Percentiles rank a stretch among this genome's conserved stretches.
phyloP scores from a whole-genome alignment of 2,888 invertebrate genomes.

The Drosophila koepferae region DNA sequence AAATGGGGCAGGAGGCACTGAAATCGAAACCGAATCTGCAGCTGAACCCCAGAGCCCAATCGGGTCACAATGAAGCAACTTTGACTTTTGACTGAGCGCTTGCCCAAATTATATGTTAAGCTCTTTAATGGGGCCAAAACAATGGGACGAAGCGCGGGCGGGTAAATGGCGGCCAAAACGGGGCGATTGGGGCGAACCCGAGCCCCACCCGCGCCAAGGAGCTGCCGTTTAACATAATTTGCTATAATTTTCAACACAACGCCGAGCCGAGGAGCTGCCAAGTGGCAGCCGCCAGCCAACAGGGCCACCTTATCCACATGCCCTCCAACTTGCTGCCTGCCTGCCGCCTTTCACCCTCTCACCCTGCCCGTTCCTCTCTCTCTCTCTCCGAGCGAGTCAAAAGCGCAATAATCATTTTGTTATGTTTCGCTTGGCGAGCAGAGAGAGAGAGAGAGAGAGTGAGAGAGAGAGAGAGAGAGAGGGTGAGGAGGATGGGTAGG shows the following conservation, averaged over 20 bases:
- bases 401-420: conserved; percentile 78
- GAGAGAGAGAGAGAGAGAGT: not conserved
- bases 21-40: conserved; percentile 5
- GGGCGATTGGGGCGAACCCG: conserved; percentile 54
- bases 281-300: conserved; percentile 46
- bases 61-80: conserved; percentile 55
- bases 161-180: conserved; percentile 26
- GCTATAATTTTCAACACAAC: conserved; percentile 83
- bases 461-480: not conserved
- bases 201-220: conserved; percentile 58
- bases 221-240: conserved; percentile 85
- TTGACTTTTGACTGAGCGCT: conserved; percentile 65
- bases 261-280: conserved; percentile 58
- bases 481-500: not conserved
- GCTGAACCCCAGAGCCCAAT: conserved; percentile 11
- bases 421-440: conserved; percentile 46
- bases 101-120: conserved; percentile 65
- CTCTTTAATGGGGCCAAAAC: conserved; percentile 62
- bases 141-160: conserved; percentile 19
- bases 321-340: not conserved
- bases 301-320: conserved; percentile 13
- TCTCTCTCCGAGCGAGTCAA: conserved; percentile 31
- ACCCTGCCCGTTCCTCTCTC: not conserved
- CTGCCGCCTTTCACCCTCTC: too few relatives aligned
- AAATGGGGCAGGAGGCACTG: conserved; percentile 13